phyloP scores from a whole-genome alignment of 1,140 invertebrate species.

The Dreissena rostriformis region DNA sequence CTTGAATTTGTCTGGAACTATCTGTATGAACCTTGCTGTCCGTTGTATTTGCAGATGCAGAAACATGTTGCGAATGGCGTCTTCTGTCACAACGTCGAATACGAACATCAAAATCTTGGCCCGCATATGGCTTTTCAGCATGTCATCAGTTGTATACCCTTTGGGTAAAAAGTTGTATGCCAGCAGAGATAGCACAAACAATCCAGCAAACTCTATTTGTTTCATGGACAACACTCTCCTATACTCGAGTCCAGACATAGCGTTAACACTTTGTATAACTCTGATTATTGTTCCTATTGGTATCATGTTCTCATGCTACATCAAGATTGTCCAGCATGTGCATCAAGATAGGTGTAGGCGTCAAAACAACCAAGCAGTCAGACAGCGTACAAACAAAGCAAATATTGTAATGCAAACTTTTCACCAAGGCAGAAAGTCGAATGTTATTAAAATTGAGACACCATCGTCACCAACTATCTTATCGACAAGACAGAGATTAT shows the following conservation, averaged over 20 bases:
- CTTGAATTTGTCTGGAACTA: too few species aligned
- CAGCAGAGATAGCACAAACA: neutral
- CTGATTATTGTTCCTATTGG: too few species aligned
- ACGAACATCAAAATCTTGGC: neutral
- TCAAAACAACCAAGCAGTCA: conserved; percentile 9
- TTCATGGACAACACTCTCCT: neutral
- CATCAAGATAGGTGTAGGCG: neutral
- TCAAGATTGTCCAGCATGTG: too few species aligned
- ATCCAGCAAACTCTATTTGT: neutral
- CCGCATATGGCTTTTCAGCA: conserved; percentile 5
- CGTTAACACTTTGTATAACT: too few species aligned
- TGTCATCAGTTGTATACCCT: conserved; percentile 5
- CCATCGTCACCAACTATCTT: neutral
- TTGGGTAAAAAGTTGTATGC: neutral
- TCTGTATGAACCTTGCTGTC: too few species aligned
- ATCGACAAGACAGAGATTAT: neutral
- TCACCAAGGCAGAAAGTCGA: conserved; percentile 15
- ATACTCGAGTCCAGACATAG: too few species aligned
- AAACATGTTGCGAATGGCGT: conserved; percentile 18
- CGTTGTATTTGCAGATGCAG: conserved; percentile 34
- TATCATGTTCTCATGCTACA: too few species aligned
- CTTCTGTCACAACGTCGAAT: neutral
- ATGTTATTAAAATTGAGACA: neutral
- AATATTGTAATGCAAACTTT: neutral
- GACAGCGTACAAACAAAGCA: neutral